These are phyloP conservation scores for Catharus bicknelli DNA, from an alignment of 2,113 vertebrate species.

Conservation along the genomic window DNA sequence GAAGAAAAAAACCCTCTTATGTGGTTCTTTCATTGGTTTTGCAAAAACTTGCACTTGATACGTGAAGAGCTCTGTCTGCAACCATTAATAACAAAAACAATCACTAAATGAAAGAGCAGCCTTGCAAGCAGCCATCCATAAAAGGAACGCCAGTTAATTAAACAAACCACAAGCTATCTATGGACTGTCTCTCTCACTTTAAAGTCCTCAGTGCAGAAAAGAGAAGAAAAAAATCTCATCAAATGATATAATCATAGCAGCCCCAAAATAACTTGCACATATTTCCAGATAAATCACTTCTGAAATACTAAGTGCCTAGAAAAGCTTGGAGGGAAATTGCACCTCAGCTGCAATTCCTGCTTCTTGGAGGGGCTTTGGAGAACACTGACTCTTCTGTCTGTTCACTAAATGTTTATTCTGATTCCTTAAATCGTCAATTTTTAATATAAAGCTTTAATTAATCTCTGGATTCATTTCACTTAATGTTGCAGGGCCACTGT, in stretches of 20 bases:
- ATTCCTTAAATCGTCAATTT: constrained; percentile 8
- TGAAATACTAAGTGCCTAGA: constrained; percentile 55
- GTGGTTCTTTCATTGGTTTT: constrained; percentile 46
- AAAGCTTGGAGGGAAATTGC: constrained; percentile 41
- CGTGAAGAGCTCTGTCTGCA: constrained; percentile 59
- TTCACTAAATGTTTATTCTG: constrained; percentile 27
- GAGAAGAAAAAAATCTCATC: constrained; percentile 57
- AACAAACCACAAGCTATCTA: constrained; percentile 60
- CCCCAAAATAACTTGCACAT: constrained; percentile 61
- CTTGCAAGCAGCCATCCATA: constrained; percentile 65
- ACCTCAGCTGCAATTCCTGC: constrained; percentile 23
- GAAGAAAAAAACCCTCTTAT: background rate
- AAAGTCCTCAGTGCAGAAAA: constrained; percentile 56
- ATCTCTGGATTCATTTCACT: constrained; percentile 40
- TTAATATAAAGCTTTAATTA: constrained; percentile 58
- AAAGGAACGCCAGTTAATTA: constrained; percentile 66
- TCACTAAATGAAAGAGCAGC: constrained; percentile 64
- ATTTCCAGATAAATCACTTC: constrained; percentile 65
- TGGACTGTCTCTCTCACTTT: constrained; percentile 58
- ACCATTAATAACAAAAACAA: constrained; percentile 67
- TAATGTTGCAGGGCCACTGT: background rate
- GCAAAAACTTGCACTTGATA: constrained; percentile 58
- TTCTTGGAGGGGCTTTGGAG: constrained; percentile 16
- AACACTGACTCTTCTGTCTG: background rate
- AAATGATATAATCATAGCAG: constrained; percentile 69